Conservation (phyloP, 2,888 invertebrate species). For the Ennomos fuscantarius region DNA sequence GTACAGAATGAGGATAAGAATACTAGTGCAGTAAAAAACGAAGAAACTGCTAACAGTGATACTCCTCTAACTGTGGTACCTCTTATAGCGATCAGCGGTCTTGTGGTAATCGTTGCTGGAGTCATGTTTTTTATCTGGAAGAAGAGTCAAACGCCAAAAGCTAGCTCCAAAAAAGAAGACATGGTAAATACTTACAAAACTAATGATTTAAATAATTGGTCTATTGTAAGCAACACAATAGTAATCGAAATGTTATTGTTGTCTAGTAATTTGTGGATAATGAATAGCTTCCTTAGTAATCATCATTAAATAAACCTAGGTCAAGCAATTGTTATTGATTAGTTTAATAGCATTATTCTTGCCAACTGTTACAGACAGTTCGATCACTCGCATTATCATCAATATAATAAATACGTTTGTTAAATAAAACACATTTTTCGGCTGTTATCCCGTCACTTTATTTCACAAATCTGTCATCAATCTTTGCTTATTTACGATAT, state of each 20-base stretch:
- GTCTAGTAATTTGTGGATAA: no score
- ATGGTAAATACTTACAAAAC: constrained; percentile 81
- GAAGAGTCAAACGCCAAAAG: constrained; percentile 87
- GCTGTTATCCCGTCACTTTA: no score
- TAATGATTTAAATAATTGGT: not conserved
- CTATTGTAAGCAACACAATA: not conserved
- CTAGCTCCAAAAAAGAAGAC: constrained; percentile 88
- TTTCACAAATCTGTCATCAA: no score
- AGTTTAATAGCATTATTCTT: no score
- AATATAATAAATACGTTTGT: no score
- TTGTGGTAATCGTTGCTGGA: constrained; percentile 88
- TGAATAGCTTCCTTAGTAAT: no score
- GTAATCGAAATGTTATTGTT: not conserved
- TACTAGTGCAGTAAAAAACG: constrained; percentile 54
- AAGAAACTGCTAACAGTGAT: constrained; percentile 75
- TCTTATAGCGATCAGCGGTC: constrained; percentile 88
- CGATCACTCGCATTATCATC: no score
- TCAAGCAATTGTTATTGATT: no score
- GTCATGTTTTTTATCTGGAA: constrained; percentile 89
- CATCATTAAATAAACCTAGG: no score
- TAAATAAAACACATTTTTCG: no score
- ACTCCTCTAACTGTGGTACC: constrained; percentile 89
- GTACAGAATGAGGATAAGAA: constrained; percentile 53
- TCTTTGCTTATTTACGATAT: no score
- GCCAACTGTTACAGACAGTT: no score